phyloP scores from a whole-genome alignment of 2,113 vertebrate genomes.

The Tragelaphus buxtoni region DNA sequence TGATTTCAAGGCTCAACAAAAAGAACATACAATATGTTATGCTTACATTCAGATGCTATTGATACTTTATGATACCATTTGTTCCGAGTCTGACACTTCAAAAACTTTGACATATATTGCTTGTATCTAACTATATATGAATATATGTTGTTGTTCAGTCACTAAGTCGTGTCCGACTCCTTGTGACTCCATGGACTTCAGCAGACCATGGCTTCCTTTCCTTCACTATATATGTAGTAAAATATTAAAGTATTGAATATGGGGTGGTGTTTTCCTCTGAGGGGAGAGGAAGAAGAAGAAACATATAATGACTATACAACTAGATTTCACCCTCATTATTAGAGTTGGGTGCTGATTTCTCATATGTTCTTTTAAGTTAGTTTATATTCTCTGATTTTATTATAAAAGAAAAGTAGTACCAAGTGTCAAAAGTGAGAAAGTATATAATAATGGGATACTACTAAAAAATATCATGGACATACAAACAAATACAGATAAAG shows the following conservation, averaged over 20 bases:
- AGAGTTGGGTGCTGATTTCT: not conserved
- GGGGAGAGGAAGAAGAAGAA: not conserved
- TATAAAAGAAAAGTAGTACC: not conserved
- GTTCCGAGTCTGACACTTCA: not conserved
- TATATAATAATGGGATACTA: not conserved
- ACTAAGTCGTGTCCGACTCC: too few relatives aligned
- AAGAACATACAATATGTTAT: not conserved
- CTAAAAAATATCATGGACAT: not conserved
- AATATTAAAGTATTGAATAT: not conserved
- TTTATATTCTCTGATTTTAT: not conserved
- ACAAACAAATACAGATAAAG: not conserved
- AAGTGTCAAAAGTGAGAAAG: not conserved
- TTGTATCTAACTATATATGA: not conserved
- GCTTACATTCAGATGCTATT: not conserved
- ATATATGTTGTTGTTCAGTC: not conserved
- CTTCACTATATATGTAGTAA: not conserved
- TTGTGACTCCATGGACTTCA: too few relatives aligned
- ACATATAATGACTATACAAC: not conserved
- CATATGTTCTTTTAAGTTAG: not conserved
- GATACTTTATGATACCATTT: not conserved
- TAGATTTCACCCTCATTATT: not conserved
- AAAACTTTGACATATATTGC: not conserved
- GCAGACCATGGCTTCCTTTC: too few relatives aligned
- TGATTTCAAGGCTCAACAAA: not conserved
- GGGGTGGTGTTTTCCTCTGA: not conserved